Base-by-base conservation (phyloP, 2,888 invertebrate genomes). In the Lymantria monacha region DNA sequence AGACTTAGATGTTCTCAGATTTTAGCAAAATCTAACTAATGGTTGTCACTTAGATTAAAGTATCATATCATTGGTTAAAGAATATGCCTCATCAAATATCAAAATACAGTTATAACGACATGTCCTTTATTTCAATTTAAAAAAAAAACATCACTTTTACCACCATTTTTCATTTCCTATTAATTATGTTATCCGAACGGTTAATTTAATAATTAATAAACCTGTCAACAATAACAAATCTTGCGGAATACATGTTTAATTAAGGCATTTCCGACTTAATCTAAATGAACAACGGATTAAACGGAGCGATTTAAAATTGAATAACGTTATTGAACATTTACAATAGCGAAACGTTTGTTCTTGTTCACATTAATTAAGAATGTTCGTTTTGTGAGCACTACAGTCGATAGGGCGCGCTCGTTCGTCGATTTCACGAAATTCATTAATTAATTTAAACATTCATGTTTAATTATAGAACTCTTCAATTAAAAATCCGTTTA, bases 361-460 rank as follows among this genome's bases (percentile, higher is more conserved):
- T 76, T 76, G 81, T 81, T 81, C 78, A 76, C 75, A 79, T 84
- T 85, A 83, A 86, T 84, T 84, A 85, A 83, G 79, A 76, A 82
- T 79, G 81, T 80, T 82, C 79, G 71, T 79, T 81, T 81, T 66
- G 74, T 67, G 71, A 79, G 69, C 74, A 75, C 78, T 79, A 76
- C 74, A 73, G 66, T 51, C 62, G 69, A 72, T 71, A 66, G 69
- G 61, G 61, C 53, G 60, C 67, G 58, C 53, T 46, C 58, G 60
- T 53, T 31, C 59, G 59, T 67, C 74, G 74, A 77, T 83, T 82
- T 80, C 74, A 73, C 81, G 79, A 83, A 84, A 77, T 85, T 81
- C 83, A 79, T 81, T 87, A 85, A 87, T 87, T 85, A 85, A 87
- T 87, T 88, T 86, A 84, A 88, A 88, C 83, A 88, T 86, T 87